A percentile compares a stretch with the other conserved stretches of the same genome.
phyloP scores from a whole-genome alignment of 2,888 invertebrate genomes.

The Xestia c-nigrum region DNA sequence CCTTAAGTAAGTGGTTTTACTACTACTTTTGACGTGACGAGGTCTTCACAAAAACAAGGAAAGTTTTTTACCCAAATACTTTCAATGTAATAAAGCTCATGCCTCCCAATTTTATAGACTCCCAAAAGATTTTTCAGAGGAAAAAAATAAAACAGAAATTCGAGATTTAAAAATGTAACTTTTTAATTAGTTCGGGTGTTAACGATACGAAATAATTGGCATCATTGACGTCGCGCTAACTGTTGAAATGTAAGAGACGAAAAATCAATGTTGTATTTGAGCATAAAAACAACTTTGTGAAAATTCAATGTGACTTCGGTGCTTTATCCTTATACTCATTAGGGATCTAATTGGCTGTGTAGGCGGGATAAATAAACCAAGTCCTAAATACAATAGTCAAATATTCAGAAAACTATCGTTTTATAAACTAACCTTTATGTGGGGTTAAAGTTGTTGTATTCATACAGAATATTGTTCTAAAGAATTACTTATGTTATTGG shows the following conservation, averaged over 20 bases:
- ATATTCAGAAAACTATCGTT: not conserved
- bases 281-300: not conserved
- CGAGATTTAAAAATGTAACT: not conserved
- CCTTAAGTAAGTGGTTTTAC: slow-evolving; percentile 61
- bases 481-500: not conserved
- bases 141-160: not conserved
- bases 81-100: not conserved
- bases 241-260: not conserved
- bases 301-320: slow-evolving; percentile 13
- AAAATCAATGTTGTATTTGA: slow-evolving; percentile 6
- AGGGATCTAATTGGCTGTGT: slow-evolving; percentile 10
- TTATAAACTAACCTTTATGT: not conserved
- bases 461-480: not conserved
- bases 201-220: slow-evolving; percentile 28
- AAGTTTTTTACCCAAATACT: slow-evolving; percentile 30
- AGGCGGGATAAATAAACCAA: not conserved
- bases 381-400: not conserved
- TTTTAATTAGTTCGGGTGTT: slow-evolving; percentile 16
- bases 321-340: slow-evolving; percentile 2
- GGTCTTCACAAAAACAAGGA: slow-evolving; percentile 47
- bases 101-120: slow-evolving; percentile 10
- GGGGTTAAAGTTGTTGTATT: not conserved
- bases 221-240: not conserved
- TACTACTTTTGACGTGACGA: slow-evolving; percentile 44
- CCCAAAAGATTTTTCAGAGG: not conserved